Conservation (phyloP, 2,888 invertebrate genomes). For the Zootermopsis nevadensis region DNA sequence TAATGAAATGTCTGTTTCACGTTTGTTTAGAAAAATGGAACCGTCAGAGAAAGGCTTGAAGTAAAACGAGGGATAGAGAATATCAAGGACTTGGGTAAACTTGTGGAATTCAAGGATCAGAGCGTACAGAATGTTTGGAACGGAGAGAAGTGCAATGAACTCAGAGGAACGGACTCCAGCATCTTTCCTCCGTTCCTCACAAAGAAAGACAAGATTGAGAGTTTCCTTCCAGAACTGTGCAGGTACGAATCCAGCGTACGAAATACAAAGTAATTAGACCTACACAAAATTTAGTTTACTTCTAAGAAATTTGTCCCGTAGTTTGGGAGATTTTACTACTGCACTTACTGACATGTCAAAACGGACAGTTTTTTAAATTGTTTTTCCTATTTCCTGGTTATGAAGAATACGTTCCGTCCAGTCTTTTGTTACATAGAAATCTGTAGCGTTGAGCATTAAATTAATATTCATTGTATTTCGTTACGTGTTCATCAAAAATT, state of each 20-base stretch:
- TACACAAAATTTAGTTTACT: too few relatives aligned
- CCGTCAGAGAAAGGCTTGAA: slow-evolving; percentile 74
- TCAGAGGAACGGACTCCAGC: slow-evolving; percentile 86
- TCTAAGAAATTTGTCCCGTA: too few relatives aligned
- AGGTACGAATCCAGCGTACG: slow-evolving; percentile 62
- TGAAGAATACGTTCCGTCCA: too few relatives aligned
- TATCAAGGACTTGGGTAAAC: slow-evolving; percentile 77
- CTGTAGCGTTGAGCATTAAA: too few relatives aligned
- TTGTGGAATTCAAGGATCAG: slow-evolving; percentile 76
- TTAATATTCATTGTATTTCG: too few relatives aligned
- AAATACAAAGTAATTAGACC: too few relatives aligned
- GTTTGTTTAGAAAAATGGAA: slow-evolving; percentile 75
- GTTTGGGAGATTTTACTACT: too few relatives aligned
- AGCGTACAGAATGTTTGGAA: slow-evolving; percentile 73
- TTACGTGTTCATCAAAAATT: too few relatives aligned
- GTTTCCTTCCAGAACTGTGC: slow-evolving; percentile 83
- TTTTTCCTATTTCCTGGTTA: too few relatives aligned
- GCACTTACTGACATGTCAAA: too few relatives aligned
- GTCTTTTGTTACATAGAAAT: too few relatives aligned
- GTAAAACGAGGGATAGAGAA: slow-evolving; percentile 81
- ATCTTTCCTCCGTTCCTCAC: slow-evolving; percentile 85
- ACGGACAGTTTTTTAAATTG: too few relatives aligned
- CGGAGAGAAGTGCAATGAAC: slow-evolving; percentile 77
- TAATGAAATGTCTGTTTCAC: neutral
- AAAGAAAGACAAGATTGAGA: slow-evolving; percentile 72